These are phyloP conservation scores for Latrodectus geometricus DNA, from an alignment of 1,140 invertebrate species.

Conservation along the genomic window DNA sequence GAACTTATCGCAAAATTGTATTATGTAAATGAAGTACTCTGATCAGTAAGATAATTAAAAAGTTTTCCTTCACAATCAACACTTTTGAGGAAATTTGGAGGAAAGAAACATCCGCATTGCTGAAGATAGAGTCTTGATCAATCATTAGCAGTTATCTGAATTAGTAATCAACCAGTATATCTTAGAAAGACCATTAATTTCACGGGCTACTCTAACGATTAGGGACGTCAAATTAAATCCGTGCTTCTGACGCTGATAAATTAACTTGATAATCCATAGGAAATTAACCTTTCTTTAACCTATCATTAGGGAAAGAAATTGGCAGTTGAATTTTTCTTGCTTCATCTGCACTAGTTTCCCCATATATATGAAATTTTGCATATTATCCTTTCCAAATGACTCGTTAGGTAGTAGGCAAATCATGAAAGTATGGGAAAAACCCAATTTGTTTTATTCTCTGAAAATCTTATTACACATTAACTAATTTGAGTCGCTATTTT, in stretches of 20 bases:
- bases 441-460: no score
- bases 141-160: conserved; percentile 14
- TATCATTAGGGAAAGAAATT: not conserved
- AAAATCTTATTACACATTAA: no score
- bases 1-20: no score
- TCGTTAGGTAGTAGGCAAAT: not conserved
- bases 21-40: not conserved
- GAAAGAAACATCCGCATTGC: not conserved
- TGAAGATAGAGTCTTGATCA: not conserved
- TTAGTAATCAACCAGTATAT: conserved; percentile 2
- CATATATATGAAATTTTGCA: not conserved
- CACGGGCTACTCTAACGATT: conserved; percentile 12
- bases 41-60: not conserved
- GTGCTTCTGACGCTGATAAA: conserved; percentile 14
- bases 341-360: not conserved
- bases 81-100: not conserved
- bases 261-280: conserved; percentile 17
- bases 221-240: conserved; percentile 17
- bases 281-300: conserved; percentile 12
- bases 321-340: not conserved
- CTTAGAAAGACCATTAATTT: conserved; percentile 15
- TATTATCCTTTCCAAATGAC: not conserved
- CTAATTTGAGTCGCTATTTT: no score
- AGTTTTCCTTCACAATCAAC: not conserved
- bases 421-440: not conserved